A percentile compares a stretch with the other conserved stretches of the same genome.
Conservation (phyloP, 2,888 invertebrate genomes). For the Sphaerophoria taeniata region DNA sequence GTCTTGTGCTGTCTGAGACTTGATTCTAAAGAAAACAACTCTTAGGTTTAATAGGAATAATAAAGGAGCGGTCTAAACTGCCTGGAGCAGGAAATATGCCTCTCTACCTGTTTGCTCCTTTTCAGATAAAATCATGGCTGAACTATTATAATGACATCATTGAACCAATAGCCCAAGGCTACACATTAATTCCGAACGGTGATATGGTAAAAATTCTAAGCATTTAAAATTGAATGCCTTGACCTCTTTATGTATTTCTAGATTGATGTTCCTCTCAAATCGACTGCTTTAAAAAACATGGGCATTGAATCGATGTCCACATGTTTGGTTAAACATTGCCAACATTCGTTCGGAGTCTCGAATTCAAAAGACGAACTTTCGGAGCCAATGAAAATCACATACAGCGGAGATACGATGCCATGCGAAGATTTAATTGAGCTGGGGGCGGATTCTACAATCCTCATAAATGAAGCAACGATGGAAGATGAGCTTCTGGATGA, state of each 20-base stretch:
- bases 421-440: constrained; percentile 89
- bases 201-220: constrained; percentile 84
- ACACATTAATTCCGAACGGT: constrained; percentile 87
- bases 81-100: too few species aligned
- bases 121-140: constrained; percentile 90
- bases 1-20: too few species aligned
- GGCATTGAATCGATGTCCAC: constrained; percentile 83
- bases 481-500: constrained; percentile 93
- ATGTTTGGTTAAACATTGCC: constrained; percentile 91
- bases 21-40: too few species aligned
- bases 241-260: constrained; percentile 3
- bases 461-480: constrained; percentile 99
- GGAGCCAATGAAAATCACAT: constrained; percentile 89
- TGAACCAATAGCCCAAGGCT: constrained; percentile 86
- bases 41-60: too few species aligned
- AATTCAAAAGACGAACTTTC: constrained; percentile 56
- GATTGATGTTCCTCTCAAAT: constrained; percentile 37
- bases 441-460: constrained; percentile 91
- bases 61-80: too few species aligned
- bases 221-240: too few species aligned
- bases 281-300: constrained; percentile 59
- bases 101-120: too few species aligned
- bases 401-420: constrained; percentile 98
- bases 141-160: constrained; percentile 88
- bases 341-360: constrained; percentile 90